Evolutionary conservation across 2,113 vertebrate species (phyloP), one percentile per base, ranked within the genome.

Genomic region (Pipa parva): DNA sequence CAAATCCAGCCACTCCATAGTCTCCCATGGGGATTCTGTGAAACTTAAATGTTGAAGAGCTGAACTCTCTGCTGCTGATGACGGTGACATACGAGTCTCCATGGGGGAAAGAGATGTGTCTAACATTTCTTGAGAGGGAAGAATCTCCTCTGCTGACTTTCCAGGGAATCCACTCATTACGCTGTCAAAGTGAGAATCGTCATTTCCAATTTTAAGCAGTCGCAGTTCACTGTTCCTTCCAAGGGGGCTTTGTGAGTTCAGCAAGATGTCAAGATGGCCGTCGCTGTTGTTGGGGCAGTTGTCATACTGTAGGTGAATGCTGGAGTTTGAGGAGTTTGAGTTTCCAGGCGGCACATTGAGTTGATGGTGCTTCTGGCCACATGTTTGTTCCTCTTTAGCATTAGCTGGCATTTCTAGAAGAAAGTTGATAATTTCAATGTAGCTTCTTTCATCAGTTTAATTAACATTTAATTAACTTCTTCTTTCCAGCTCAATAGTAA

Each of bases 1-100:
- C 69, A 99, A 89, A 76, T 97, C 97, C 79, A 98, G 76, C 97
- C 97, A 97, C 76, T 99, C 97, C 94, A 99, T 97, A 0, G 92
- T 95, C 74, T 99, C 97, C 95, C 95, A 97, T 0, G 95, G 92
- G 15, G 94, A 92, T 76, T 99, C 97, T 0, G 92, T 90, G 78
- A 97, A 98, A 25, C 90, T 88, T 84, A 99, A 83, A 66, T 84
- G 86, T 54, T 89, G 92, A 60, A 97, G 88, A 70, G 86, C 89
- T 4, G 87, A 88, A 75, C 89, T 83, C 24, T 98, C 94, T 0
- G 73, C 73, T 0, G 73, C 73, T 1, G 93, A 84, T 11, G 90
- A 86, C 2, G 88, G 77, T 6, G 90, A 88, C 49, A 89, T 81
- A 59, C 95, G 94, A 24, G 87, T 83, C 55, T 88, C 84, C 78